Conservation (phyloP, 1,140 invertebrate species). For the Macrostomum lignano region DNA sequence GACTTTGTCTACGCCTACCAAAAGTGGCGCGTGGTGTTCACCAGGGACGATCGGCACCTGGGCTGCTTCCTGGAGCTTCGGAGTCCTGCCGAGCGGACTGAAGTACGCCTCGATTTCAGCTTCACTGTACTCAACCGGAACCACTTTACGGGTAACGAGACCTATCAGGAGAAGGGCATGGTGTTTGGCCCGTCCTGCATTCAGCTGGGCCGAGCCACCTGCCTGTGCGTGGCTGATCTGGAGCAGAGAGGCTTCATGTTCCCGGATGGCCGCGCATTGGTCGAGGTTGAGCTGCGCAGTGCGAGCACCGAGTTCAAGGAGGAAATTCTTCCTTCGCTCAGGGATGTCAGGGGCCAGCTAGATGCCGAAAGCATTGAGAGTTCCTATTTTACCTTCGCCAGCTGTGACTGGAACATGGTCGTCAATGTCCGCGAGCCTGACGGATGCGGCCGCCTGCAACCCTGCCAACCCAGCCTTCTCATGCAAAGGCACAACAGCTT, state of each 20-base stretch:
- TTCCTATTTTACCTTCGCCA: constrained; percentile 42
- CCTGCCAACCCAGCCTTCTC: too few species aligned
- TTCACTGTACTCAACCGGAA: constrained; percentile 54
- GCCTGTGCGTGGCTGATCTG: constrained; percentile 46
- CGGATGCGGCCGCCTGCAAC: too few species aligned
- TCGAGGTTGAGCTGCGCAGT: constrained; percentile 48
- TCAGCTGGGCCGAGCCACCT: constrained; percentile 46
- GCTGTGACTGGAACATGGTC: constrained; percentile 52
- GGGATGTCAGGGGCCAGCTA: too few species aligned
- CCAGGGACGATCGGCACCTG: constrained; percentile 43
- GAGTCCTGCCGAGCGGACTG: constrained; percentile 39
- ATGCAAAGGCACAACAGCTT: constrained; percentile 53
- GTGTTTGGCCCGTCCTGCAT: constrained; percentile 45
- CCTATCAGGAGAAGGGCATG: constrained; percentile 40
- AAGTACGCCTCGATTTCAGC: constrained; percentile 39
- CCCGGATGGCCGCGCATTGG: constrained; percentile 49
- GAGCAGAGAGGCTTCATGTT: constrained; percentile 46
- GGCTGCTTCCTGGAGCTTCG: constrained; percentile 52
- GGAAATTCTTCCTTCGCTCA: constrained; percentile 36
- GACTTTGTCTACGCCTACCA: constrained; percentile 57
- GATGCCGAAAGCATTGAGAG: constrained; percentile 31
- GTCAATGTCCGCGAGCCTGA: too few species aligned
- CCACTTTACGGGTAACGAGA: constrained; percentile 53
- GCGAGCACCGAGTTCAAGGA: constrained; percentile 45
- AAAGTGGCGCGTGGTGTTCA: constrained; percentile 56